A percentile compares a stretch with the other conserved stretches of the same genome.
phyloP scores from a whole-genome alignment of 2,113 vertebrate genomes.

The Dromaius novaehollandiae region DNA sequence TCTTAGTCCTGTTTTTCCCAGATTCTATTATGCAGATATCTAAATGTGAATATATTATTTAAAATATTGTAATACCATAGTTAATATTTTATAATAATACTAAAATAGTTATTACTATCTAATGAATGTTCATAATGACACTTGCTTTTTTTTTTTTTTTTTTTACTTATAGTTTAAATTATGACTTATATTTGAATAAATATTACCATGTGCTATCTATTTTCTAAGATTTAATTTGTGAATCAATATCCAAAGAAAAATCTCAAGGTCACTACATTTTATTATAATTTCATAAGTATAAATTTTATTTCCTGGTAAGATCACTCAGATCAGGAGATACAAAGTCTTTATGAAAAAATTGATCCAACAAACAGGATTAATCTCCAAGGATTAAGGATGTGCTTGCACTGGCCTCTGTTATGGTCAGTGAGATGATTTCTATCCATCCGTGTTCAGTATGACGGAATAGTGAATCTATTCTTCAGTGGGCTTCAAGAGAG shows the following conservation, averaged over 20 bases:
- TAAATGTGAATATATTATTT: constrained; percentile 8
- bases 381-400: neutral
- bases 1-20: neutral
- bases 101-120: neutral
- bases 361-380: neutral
- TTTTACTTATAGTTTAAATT: neutral
- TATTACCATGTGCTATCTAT: neutral
- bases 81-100: neutral
- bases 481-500: neutral
- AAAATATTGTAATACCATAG: neutral
- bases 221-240: neutral
- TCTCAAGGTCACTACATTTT: neutral
- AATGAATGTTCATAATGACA: neutral
- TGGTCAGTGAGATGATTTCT: neutral
- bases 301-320: neutral
- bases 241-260: neutral
- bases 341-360: neutral
- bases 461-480: neutral
- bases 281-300: neutral
- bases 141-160: neutral
- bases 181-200: neutral
- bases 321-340: neutral
- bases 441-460: neutral
- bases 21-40: neutral
- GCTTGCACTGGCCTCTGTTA: neutral